phyloP scores from a whole-genome alignment of 2,888 invertebrate genomes.

The Orchesella flavescens region DNA sequence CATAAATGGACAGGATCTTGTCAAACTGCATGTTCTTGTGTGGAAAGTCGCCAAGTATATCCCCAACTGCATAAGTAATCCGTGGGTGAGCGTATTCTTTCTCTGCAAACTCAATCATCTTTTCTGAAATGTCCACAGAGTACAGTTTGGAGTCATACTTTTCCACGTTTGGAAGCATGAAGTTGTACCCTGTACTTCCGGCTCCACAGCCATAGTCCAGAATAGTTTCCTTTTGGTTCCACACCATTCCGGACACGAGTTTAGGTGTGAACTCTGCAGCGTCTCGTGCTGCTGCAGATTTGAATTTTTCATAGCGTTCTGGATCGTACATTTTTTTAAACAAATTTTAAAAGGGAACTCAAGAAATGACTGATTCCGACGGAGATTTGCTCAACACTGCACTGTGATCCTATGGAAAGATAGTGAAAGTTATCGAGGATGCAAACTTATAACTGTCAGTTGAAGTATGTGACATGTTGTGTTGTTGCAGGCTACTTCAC shows the following conservation, averaged over 20 bases:
- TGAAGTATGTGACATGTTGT: no score
- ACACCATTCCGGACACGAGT: constrained; percentile 54
- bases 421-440: no score
- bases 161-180: constrained; percentile 55
- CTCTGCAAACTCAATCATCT: constrained; percentile 62
- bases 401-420: not conserved
- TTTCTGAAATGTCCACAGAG: constrained; percentile 61
- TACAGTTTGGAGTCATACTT: constrained; percentile 56
- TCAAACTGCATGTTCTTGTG: constrained; percentile 59
- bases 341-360: not conserved
- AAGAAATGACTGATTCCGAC: no score
- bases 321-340: constrained; percentile 54
- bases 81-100: constrained; percentile 59
- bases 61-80: constrained; percentile 57
- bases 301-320: constrained; percentile 56
- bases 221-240: constrained; percentile 50
- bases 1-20: constrained; percentile 66
- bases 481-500: no score
- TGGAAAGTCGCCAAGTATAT: constrained; percentile 62
- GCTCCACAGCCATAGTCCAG: constrained; percentile 68
- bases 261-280: constrained; percentile 55
- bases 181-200: constrained; percentile 60
- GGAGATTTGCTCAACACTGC: no score
- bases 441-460: no score
- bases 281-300: constrained; percentile 52